phyloP scores from a whole-genome alignment of 1,140 invertebrate genomes.

The Trissolcus basalis region DNA sequence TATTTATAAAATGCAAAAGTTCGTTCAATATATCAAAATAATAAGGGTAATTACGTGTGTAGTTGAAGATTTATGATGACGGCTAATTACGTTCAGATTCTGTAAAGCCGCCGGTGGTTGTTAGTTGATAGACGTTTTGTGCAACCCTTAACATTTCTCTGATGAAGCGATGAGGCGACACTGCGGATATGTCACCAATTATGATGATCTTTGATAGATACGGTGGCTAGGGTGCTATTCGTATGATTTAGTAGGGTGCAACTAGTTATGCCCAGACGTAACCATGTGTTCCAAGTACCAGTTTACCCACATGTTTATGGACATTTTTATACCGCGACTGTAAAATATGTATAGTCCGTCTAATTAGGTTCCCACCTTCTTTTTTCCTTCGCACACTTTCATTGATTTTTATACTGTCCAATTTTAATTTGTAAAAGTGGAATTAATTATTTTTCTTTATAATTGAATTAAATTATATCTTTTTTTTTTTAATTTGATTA shows the following conservation, averaged over 20 bases:
- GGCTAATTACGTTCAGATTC: slow-evolving; percentile 65
- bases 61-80: slow-evolving; percentile 62
- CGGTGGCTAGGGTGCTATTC: slow-evolving; percentile 35
- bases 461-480: not conserved
- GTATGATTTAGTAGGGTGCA: slow-evolving; percentile 55
- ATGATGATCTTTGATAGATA: slow-evolving; percentile 66
- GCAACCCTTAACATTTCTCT: slow-evolving; percentile 58
- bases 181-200: slow-evolving; percentile 65
- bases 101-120: slow-evolving; percentile 50
- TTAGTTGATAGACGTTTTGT: slow-evolving; percentile 40
- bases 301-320: slow-evolving; percentile 1
- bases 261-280: slow-evolving; percentile 27
- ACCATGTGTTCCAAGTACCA: slow-evolving; percentile 27
- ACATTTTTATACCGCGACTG: not conserved
- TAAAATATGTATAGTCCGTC: not conserved
- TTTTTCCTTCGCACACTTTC: not conserved
- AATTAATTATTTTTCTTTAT: not conserved
- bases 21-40: slow-evolving; percentile 3
- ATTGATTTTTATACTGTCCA: too few relatives aligned
- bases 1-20: too few relatives aligned
- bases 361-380: not conserved
- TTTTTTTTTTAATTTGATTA: not conserved
- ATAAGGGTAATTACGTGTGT: slow-evolving; percentile 1
- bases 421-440: not conserved
- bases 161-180: slow-evolving; percentile 20